These are phyloP conservation scores for Balaenoptera acutorostrata DNA, from an alignment of 2,113 vertebrate species.

Conservation along the genomic window DNA sequence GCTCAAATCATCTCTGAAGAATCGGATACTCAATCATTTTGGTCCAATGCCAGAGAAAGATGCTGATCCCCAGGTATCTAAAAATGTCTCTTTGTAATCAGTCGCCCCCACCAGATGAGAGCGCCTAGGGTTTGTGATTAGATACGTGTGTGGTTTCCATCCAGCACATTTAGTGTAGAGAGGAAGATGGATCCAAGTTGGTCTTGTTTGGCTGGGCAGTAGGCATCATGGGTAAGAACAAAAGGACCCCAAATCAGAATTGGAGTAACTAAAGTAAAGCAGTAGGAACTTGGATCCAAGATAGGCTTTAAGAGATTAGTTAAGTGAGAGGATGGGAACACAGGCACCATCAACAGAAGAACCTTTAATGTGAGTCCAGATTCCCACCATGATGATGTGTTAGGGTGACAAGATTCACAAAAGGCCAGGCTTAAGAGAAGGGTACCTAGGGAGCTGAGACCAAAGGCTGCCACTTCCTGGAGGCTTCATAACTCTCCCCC, in stretches of 20 bases:
- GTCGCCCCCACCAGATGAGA: neutral
- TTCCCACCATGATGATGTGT: neutral
- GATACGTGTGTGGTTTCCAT: neutral
- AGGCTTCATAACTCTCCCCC: neutral
- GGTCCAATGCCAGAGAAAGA: conserved; percentile 87
- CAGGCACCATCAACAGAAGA: neutral
- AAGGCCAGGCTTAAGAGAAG: neutral
- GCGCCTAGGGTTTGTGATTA: neutral
- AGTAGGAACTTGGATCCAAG: neutral
- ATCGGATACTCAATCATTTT: conserved; percentile 85
- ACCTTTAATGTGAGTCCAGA: neutral
- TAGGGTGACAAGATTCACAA: neutral
- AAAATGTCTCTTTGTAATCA: neutral
- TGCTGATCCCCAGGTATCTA: conserved; percentile 83
- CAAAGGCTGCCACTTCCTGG: neutral
- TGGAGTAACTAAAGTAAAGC: neutral
- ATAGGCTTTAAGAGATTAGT: neutral
- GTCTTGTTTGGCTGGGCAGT: neutral
- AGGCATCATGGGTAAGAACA: neutral
- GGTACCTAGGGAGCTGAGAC: neutral
- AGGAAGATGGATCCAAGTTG: neutral
- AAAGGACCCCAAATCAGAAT: neutral
- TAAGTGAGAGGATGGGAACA: neutral
- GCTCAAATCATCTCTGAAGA: conserved; percentile 82
- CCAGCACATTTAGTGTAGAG: neutral